A percentile compares a stretch with the other conserved stretches of the same genome.
Conservation (phyloP, 2,797 vertebrate species). For the Melanogrammus aeglefinus region DNA sequence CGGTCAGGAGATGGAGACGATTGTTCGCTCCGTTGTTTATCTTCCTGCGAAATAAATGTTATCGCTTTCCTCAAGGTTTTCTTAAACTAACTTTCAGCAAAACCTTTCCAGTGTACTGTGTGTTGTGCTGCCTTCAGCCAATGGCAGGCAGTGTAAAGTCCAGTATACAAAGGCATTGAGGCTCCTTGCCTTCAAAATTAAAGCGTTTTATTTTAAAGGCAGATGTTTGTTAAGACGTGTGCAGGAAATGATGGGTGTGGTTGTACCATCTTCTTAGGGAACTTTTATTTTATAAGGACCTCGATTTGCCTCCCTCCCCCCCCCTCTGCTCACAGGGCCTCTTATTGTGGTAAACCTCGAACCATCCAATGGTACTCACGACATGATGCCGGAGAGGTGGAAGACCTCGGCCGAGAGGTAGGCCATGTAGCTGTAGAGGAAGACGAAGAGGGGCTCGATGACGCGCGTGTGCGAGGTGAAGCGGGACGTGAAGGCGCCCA, state of each 20-base stretch:
- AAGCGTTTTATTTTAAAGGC: background rate
- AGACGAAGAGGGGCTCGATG: conserved; percentile 97
- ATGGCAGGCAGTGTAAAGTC: background rate
- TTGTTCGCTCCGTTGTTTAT: background rate
- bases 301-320: no score
- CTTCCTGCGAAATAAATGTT: background rate
- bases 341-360: background rate
- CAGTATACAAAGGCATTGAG: background rate
- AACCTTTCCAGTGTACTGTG: background rate
- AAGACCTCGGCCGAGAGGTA: conserved; percentile 95
- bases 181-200: background rate
- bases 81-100: background rate
- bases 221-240: background rate
- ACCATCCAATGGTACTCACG: conserved; percentile 74
- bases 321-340: no score
- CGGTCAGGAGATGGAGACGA: background rate
- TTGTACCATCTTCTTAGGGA: no score
- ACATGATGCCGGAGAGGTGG: conserved; percentile 97
- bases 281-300: no score
- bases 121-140: background rate
- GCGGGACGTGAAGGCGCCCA: conserved; percentile 91
- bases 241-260: background rate
- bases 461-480: conserved; percentile 94
- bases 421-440: conserved; percentile 99
- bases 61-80: no score